Evolutionary conservation across 2,888 invertebrate species (phyloP).

Genomic region (Flexamia atlantica): DNA sequence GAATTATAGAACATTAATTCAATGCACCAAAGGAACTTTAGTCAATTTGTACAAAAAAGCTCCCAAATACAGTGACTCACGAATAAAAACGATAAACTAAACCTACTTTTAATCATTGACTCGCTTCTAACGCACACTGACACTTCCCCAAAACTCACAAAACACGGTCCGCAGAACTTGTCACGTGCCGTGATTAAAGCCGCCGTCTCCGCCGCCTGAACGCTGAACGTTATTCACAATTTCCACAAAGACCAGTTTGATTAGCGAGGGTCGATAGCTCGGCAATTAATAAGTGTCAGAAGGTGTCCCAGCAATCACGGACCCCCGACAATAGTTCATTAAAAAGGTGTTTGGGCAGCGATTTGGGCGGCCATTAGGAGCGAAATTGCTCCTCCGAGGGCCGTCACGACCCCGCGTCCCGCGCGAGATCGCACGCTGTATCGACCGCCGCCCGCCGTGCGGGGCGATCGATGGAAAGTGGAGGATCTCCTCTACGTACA

Average conservation of each 20-base stretch:
- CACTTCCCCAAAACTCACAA: neutral
- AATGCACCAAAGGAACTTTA: no score
- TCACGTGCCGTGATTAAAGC: conserved; percentile 14
- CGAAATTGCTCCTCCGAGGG: conserved; percentile 77
- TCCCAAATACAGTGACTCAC: no score
- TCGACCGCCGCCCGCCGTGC: neutral
- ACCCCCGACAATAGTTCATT: conserved; percentile 79
- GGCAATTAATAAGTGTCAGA: conserved; percentile 60
- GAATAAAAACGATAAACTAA: no score
- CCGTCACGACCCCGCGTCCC: conserved; percentile 72
- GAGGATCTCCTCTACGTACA: no score
- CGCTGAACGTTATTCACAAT: conserved; percentile 22
- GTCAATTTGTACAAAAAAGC: no score
- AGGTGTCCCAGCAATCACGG: conserved; percentile 58
- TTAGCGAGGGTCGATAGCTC: conserved; percentile 7
- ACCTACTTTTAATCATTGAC: no score
- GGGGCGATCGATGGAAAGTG: no score
- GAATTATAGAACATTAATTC: no score
- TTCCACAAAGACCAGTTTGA: conserved; percentile 25
- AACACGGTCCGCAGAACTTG: no score
- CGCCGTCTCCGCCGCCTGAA: neutral
- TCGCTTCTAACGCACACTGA: no score
- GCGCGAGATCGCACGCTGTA: neutral
- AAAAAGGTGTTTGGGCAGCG: conserved; percentile 86
- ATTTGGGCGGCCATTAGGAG: conserved; percentile 77